Evolutionary conservation across 2,113 vertebrate genomes (phyloP).

Genomic region (Hydrochoerus hydrochaeris): DNA sequence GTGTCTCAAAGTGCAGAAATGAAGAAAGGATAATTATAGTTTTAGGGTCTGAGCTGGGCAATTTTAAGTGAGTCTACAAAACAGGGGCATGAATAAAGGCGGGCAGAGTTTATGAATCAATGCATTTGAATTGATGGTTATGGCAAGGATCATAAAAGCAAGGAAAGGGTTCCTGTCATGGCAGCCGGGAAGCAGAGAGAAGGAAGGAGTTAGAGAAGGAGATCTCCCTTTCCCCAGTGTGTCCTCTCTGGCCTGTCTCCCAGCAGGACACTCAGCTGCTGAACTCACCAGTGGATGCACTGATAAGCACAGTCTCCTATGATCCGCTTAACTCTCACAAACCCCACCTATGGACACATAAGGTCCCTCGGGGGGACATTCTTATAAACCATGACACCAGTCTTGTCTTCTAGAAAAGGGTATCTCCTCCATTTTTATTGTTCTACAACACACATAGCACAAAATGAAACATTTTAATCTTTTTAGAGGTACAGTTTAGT

Average conservation of each 20-base stretch:
- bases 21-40: neutral
- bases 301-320: neutral
- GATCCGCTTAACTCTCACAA: neutral
- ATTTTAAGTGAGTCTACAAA: neutral
- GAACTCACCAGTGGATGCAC: neutral
- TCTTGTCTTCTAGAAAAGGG: neutral
- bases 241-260: neutral
- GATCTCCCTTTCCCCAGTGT: neutral
- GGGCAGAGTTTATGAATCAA: neutral
- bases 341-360: neutral
- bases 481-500: neutral
- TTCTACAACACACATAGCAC: neutral
- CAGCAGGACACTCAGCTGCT: neutral
- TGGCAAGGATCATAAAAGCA: accelerated
- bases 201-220: neutral
- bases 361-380: neutral
- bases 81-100: neutral
- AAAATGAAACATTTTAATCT: neutral
- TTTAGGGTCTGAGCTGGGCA: neutral
- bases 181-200: neutral
- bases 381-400: neutral
- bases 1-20: neutral
- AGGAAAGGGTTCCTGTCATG: neutral
- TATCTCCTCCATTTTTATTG: neutral
- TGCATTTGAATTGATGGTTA: neutral